Percentiles rank a stretch among this genome's conserved stretches.
phyloP scores from a whole-genome alignment of 2,888 invertebrate species.

The Apotomis turbidana region DNA sequence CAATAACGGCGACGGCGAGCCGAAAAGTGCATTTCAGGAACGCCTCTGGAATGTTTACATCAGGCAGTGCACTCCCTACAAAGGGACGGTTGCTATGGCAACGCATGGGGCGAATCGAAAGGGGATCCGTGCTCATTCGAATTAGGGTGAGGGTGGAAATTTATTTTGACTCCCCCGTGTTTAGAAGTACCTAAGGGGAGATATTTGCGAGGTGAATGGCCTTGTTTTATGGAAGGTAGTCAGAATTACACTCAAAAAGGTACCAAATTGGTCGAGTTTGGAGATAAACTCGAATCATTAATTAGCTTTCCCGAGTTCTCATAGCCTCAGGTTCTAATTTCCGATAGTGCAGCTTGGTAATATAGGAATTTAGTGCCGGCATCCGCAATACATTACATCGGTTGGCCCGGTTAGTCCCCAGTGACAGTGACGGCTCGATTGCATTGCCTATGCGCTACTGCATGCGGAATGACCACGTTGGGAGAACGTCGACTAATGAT shows the following conservation, averaged over 20 bases:
- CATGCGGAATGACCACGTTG: slow-evolving; percentile 64
- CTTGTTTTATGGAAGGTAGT: slow-evolving; percentile 56
- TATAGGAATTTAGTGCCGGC: slow-evolving; percentile 59
- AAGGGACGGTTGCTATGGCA: slow-evolving; percentile 66
- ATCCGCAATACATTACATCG: slow-evolving; percentile 62
- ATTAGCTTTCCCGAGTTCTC: slow-evolving; percentile 20
- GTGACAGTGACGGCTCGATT: slow-evolving; percentile 60
- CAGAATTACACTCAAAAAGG: slow-evolving; percentile 49
- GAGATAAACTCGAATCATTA: slow-evolving; percentile 24
- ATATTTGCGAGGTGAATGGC: slow-evolving; percentile 79
- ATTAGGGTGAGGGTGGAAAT: slow-evolving; percentile 77
- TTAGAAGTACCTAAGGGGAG: slow-evolving; percentile 72
- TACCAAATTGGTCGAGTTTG: slow-evolving; percentile 44
- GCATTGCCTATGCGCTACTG: slow-evolving; percentile 61
- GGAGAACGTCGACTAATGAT: slow-evolving; percentile 48
- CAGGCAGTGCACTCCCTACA: slow-evolving; percentile 58
- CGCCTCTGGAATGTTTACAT: slow-evolving; percentile 61
- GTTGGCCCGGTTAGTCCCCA: slow-evolving; percentile 50
- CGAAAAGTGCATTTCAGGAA: slow-evolving; percentile 61
- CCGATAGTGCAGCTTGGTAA: slow-evolving; percentile 41
- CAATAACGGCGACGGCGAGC: slow-evolving; percentile 63
- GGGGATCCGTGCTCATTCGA: slow-evolving; percentile 67
- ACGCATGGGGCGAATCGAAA: slow-evolving; percentile 67
- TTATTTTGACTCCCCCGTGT: slow-evolving; percentile 74
- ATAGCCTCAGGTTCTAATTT: slow-evolving; percentile 24